A percentile compares a stretch with the other conserved stretches of the same genome.
phyloP scores from a whole-genome alignment of 2,113 vertebrate genomes.

The Synchiropus splendidus region DNA sequence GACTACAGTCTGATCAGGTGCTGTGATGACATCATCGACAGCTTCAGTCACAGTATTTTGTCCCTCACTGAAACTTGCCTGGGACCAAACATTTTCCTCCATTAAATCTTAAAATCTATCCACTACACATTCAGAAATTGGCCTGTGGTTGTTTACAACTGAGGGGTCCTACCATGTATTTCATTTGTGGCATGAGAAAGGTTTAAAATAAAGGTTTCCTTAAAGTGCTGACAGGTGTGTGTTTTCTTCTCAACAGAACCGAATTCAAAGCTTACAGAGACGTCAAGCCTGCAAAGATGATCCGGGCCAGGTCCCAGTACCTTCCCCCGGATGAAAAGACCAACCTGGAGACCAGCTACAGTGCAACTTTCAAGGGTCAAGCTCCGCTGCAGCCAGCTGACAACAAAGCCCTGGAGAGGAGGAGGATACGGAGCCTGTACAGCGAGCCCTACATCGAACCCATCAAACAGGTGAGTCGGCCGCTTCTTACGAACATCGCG shows the following conservation, averaged over 20 bases:
- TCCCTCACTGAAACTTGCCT: too few relatives aligned
- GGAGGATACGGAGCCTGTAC: slow-evolving; percentile 94
- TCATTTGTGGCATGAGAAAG: too few relatives aligned
- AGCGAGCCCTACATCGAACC: slow-evolving; percentile 82
- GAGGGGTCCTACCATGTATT: too few relatives aligned
- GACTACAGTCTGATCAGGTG: too few relatives aligned
- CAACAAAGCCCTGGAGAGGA: slow-evolving; percentile 80
- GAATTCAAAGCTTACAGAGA: slow-evolving; percentile 91
- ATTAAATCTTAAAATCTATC: too few relatives aligned
- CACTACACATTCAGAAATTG: too few relatives aligned
- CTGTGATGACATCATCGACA: too few relatives aligned
- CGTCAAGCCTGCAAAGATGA: slow-evolving; percentile 79
- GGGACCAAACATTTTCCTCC: too few relatives aligned
- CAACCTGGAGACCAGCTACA: slow-evolving; percentile 89
- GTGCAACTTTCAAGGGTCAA: slow-evolving; percentile 78
- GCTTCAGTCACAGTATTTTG: too few relatives aligned
- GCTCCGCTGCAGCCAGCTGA: slow-evolving; percentile 64
- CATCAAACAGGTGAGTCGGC: slow-evolving; percentile 73
- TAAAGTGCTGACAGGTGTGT: too few relatives aligned
- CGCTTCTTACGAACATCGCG: background rate
- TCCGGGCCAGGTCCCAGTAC: slow-evolving; percentile 84
- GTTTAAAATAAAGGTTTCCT: too few relatives aligned
- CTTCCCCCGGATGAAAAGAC: slow-evolving; percentile 81
- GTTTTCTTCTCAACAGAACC: slow-evolving; percentile 66
- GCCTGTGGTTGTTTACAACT: too few relatives aligned